phyloP scores from a whole-genome alignment of 2,888 invertebrate species.

The Tipula vernalis region DNA sequence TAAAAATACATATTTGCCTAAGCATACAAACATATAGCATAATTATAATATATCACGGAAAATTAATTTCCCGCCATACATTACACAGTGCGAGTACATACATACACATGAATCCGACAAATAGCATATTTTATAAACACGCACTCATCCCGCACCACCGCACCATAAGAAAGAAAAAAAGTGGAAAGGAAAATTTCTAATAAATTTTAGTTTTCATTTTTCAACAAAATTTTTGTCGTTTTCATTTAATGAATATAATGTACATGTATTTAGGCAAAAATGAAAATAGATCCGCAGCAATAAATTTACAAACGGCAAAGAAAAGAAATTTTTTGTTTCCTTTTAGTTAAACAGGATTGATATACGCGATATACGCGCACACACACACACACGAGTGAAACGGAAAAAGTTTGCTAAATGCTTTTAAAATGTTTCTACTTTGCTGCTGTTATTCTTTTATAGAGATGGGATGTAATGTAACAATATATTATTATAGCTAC shows the following conservation, averaged over 20 bases:
- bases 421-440: not conserved
- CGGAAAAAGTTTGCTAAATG: not conserved
- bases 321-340: not conserved
- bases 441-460: no score
- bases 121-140: not conserved
- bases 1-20: no score
- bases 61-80: no score
- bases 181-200: not conserved
- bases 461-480: not conserved
- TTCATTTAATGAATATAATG: not conserved
- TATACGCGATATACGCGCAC: not conserved
- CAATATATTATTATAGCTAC: not conserved
- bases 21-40: no score
- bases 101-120: not conserved
- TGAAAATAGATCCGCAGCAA: not conserved
- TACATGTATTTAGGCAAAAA: not conserved
- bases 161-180: not conserved
- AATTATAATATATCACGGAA: no score
- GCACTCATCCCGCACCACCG: not conserved
- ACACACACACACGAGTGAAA: not conserved
- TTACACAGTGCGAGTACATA: no score
- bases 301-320: not conserved
- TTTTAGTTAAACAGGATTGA: not conserved
- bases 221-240: not conserved
- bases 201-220: not conserved